Evolutionary conservation across 2,113 vertebrate species (phyloP), one percentile per base, ranked within the genome.

Genomic region (Chrysochloris asiatica): DNA sequence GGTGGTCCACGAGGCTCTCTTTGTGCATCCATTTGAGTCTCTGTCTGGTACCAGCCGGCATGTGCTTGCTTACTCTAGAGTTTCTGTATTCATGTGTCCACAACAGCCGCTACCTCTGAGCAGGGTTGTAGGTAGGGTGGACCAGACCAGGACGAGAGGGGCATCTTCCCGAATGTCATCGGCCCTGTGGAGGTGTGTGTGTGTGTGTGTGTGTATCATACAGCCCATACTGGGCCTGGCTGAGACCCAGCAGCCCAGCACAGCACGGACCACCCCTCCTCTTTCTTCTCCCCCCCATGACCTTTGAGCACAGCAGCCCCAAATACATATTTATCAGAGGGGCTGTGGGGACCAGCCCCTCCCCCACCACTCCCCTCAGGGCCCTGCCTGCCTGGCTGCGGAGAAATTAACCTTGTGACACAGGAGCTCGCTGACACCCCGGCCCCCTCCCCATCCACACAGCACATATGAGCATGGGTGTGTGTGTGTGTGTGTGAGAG

Each of bases 251-350:
- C 80, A 26, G 77, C 90, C 28, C 36, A 0, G 77, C 52, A 24
- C 41, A 3, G 90, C 75, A 38, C 36, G 67, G 85, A 72, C 82
- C 87, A 93, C 90, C 88, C 92, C 94, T 89, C 89, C 82, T 84
- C 88, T 87, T 88, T 43, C 72, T 41, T 33, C 56, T 61, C 16
- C 69, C 86, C 48, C 56, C 90, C 47, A 38, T 91, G 95, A 94
- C 96, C 93, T 97, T 96, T 96, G 95, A 95, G 43, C 88, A 88
- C 63, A 92, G 95, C 96, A 95, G 94, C 88, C 95, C 95, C 93
- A 95, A 96, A 96, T 96, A 96, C 95, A 96, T 96, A 96, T 96
- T 97, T 97, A 96, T 96, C 95, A 96, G 96, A 96, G 95, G 95
- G 93, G 93, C 95, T 96, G 86, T 93, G 93, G 93, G 95, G 96